Conservation (phyloP, 2,113 vertebrate species). For the Cinclus mexicanus region DNA sequence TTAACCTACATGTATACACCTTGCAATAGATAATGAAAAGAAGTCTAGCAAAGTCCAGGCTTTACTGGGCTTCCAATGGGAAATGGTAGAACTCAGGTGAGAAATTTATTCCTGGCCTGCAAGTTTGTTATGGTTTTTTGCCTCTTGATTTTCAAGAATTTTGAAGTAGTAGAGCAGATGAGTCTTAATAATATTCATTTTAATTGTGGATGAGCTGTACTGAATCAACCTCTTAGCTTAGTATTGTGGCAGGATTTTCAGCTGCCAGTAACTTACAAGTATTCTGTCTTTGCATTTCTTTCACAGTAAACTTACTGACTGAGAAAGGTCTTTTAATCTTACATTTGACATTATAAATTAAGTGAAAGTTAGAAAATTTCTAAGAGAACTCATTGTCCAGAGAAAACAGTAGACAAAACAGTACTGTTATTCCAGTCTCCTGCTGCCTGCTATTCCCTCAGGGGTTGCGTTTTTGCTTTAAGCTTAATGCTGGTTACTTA, state of each 20-base stretch:
- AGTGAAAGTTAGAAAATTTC: not conserved
- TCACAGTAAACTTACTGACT: not conserved
- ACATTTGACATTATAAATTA: not conserved
- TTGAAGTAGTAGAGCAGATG: not conserved
- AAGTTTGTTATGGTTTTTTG: not conserved
- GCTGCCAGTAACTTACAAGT: not conserved
- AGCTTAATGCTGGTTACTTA: not conserved
- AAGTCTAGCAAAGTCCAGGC: not conserved
- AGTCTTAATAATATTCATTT: not conserved
- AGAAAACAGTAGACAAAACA: not conserved
- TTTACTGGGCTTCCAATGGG: not conserved
- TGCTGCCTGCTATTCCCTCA: not conserved
- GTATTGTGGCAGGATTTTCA: not conserved
- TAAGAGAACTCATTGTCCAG: not conserved
- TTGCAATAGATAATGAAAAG: not conserved
- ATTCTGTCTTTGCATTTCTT: not conserved
- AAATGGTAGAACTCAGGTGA: not conserved
- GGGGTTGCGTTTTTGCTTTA: not conserved
- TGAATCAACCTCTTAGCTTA: not conserved
- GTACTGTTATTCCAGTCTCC: not conserved
- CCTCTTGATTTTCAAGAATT: not conserved
- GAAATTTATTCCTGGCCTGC: not conserved
- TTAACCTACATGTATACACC: not conserved
- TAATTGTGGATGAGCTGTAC: not conserved
- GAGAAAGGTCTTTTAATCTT: not conserved